A percentile compares a stretch with the other conserved stretches of the same genome.
phyloP scores from a whole-genome alignment of 2,113 vertebrate species.

The Tachuris rubrigastra region DNA sequence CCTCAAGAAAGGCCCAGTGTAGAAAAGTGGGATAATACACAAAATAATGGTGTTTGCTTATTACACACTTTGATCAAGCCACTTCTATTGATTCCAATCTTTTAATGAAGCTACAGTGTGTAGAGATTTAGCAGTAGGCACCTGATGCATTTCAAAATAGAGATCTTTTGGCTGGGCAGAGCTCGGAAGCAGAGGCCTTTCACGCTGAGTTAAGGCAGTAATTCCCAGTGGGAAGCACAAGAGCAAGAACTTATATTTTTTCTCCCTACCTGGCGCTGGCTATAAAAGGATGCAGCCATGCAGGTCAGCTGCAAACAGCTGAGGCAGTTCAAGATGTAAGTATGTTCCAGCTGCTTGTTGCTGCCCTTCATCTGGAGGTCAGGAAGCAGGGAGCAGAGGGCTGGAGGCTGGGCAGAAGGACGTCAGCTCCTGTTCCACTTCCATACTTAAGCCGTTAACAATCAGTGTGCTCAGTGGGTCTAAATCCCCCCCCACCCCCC shows the following conservation, averaged over 20 bases:
- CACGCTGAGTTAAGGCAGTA: not conserved
- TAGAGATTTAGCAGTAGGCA: not conserved
- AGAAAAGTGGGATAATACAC: not conserved
- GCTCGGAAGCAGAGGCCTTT: not conserved
- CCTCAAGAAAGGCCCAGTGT: not conserved
- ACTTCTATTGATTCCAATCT: not conserved
- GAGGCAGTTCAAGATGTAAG: accelerated
- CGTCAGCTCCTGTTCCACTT: not conserved
- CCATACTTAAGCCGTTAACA: not conserved
- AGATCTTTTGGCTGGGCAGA: not conserved
- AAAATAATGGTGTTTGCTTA: not conserved
- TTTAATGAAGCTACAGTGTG: not conserved
- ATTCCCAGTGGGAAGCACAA: not conserved
- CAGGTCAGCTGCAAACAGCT: not conserved
- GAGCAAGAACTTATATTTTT: not conserved
- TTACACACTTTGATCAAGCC: not conserved
- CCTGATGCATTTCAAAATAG: not conserved
- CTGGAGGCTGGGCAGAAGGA: not conserved
- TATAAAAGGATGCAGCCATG: not conserved
- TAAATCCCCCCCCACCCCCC: not conserved
- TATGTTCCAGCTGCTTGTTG: not conserved
- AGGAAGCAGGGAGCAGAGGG: not conserved
- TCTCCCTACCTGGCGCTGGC: not conserved
- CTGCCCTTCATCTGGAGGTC: not conserved
- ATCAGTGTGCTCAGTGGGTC: not conserved